phyloP scores from a whole-genome alignment of 2,888 invertebrate species.

The Xiphydria camelus region DNA sequence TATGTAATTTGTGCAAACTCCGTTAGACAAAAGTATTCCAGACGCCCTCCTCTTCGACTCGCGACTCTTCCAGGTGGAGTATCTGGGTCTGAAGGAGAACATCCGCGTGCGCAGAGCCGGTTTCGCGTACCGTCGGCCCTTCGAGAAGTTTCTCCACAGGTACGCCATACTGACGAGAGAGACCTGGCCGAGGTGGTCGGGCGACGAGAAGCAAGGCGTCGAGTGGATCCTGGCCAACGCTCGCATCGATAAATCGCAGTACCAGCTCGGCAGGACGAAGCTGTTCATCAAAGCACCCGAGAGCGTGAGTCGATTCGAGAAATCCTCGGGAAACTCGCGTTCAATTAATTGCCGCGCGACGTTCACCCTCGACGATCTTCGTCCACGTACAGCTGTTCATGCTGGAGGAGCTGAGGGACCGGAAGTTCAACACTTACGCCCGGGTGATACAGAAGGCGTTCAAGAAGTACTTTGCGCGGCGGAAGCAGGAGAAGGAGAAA shows the following conservation, averaged over 20 bases:
- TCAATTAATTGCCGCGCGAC: constrained; percentile 1
- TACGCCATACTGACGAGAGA: constrained; percentile 68
- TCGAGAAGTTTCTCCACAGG: constrained; percentile 66
- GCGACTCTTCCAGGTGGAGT: constrained; percentile 60
- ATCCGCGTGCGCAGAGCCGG: constrained; percentile 70
- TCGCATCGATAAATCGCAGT: constrained; percentile 66
- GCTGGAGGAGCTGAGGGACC: constrained; percentile 68
- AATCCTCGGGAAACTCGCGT: constrained; percentile 7
- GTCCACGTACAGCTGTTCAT: constrained; percentile 64
- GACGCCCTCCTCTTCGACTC: no score
- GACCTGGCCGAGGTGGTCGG: constrained; percentile 66
- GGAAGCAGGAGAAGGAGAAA: constrained; percentile 63
- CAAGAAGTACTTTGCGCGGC: constrained; percentile 65
- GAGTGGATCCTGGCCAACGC: constrained; percentile 63
- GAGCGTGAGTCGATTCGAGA: constrained; percentile 55
- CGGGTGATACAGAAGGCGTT: constrained; percentile 70
- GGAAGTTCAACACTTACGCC: constrained; percentile 69
- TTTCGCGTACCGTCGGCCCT: constrained; percentile 67
- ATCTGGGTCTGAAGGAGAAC: constrained; percentile 70
- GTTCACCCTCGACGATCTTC: constrained; percentile 6
- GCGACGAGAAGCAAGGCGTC: constrained; percentile 61
- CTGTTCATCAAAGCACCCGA: constrained; percentile 71
- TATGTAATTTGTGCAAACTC: no score
- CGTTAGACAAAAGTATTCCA: no score
- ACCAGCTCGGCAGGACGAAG: constrained; percentile 68